A percentile compares a stretch with the other conserved stretches of the same genome.
Evolutionary conservation across 1,140 invertebrate species (phyloP).

Genomic region (Heliconius himera): DNA sequence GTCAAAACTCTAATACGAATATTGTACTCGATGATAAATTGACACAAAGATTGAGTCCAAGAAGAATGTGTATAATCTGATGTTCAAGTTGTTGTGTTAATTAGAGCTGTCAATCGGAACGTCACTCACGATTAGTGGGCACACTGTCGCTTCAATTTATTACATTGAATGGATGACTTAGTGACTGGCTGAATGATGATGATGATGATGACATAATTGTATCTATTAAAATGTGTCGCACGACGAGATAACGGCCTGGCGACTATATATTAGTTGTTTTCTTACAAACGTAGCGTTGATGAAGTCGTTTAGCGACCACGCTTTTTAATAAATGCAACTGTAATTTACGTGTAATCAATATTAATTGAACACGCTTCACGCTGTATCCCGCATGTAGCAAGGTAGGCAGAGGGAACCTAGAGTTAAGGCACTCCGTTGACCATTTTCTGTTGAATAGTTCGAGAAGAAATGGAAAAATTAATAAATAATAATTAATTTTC

Average conservation of each 20-base stretch:
- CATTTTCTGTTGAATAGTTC: no score
- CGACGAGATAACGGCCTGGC: not conserved
- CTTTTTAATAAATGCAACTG: not conserved
- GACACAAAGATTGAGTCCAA: conserved; percentile 20
- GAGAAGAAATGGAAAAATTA: no score
- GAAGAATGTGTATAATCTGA: conserved; percentile 38
- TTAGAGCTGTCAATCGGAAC: conserved; percentile 32
- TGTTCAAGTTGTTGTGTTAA: conserved; percentile 32
- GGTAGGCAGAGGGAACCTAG: no score
- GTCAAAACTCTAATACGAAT: conserved; percentile 4
- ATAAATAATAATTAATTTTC: no score
- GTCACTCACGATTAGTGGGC: conserved; percentile 39
- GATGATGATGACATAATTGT: conserved; percentile 18
- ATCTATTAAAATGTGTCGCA: conserved; percentile 20
- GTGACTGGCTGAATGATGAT: conserved; percentile 15
- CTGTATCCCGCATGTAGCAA: no score
- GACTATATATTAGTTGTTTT: not conserved
- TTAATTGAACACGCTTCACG: no score
- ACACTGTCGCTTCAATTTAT: conserved; percentile 39
- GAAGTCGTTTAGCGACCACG: not conserved
- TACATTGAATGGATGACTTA: conserved; percentile 33
- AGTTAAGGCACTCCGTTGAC: no score
- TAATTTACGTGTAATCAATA: no score
- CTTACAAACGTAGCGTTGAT: not conserved
- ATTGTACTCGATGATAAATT: conserved; percentile 25